A percentile compares a stretch with the other conserved stretches of the same genome.
These are phyloP conservation scores for Corvus hawaiiensis DNA, from an alignment of 2,113 vertebrate species.

Conservation along the genomic window DNA sequence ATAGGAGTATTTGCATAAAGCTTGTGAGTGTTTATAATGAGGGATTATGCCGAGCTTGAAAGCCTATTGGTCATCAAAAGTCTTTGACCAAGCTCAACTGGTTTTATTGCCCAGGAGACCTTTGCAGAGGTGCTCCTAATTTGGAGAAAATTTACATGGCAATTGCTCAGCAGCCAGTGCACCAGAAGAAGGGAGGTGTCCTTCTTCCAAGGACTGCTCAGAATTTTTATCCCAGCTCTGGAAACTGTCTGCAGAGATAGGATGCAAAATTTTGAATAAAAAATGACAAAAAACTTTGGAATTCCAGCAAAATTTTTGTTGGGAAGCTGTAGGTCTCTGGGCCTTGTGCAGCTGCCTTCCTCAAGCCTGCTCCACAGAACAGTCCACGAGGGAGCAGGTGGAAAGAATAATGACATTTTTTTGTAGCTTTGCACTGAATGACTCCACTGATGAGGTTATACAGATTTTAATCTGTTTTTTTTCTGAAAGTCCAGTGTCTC, in stretches of 20 bases:
- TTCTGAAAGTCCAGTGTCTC: background rate
- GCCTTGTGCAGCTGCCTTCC: background rate
- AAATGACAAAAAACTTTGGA: background rate
- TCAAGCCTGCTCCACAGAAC: background rate
- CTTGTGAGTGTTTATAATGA: background rate
- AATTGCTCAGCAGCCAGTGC: background rate
- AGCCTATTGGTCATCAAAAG: background rate
- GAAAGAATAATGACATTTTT: background rate
- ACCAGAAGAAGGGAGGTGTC: background rate
- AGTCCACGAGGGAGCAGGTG: background rate
- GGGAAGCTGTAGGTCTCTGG: background rate
- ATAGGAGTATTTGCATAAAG: background rate
- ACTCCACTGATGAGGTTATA: background rate
- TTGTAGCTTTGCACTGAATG: background rate
- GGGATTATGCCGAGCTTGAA: background rate
- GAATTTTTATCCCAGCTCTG: background rate
- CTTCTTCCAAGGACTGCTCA: background rate
- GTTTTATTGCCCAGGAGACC: conserved; percentile 1
- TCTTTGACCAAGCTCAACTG: background rate
- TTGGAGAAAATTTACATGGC: background rate
- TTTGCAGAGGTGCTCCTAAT: background rate
- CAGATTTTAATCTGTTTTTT: background rate
- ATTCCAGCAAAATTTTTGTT: background rate
- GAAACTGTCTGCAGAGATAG: background rate
- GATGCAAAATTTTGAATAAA: background rate